Evolutionary conservation across 2,113 vertebrate genomes (phyloP), one percentile per base, ranked within the genome.

Genomic region (Vimba vimba): DNA sequence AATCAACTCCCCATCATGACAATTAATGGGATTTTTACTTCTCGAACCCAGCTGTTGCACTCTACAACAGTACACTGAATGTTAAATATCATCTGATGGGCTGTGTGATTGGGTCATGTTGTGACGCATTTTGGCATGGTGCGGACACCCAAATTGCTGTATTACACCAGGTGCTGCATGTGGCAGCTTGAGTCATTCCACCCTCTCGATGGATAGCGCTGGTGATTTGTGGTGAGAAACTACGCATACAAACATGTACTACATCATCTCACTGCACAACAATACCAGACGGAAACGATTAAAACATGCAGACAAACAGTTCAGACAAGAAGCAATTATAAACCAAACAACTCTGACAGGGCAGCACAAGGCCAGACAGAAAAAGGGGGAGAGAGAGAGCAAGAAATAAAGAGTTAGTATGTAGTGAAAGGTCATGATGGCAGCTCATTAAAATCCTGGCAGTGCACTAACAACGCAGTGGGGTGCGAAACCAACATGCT

Each of bases 381-480:
- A 43, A 9, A 43, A 43, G 8, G 43, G 73, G 43, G 73, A 69
- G 19, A 62, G 23, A 12, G 74, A 11, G 64, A 73, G 73, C 7
- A 75, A 83, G 62, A 74, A 45, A 82, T 43, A 33, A 57, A 75
- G 47, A 33, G 79, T 25, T 43, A 43, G 21, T 60, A 59, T 47
- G 43, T 62, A 71, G 62, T 69, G 75, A 91, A 91, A 95, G 94
- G 94, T 95, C 93, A 95, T 91, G 91, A 90, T 89, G 91, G 93
- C 93, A 93, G 92, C 95, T 95, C 93, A 94, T 95, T 95, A 95
- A 95, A 94, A 94, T 94, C 93, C 92, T 93, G 90, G 91, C 88
- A 87, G 91, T 25, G 89, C 88, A 87, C 91, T 94, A 94, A 95
- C 92, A 92, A 93, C 94, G 92, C 91, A 90, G 91, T 86, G 52